Percentiles rank a stretch among this genome's conserved stretches.
These are phyloP conservation scores for Lindbergichthys nudifrons DNA, from an alignment of 2,797 vertebrate genomes.

Conservation along the genomic window DNA sequence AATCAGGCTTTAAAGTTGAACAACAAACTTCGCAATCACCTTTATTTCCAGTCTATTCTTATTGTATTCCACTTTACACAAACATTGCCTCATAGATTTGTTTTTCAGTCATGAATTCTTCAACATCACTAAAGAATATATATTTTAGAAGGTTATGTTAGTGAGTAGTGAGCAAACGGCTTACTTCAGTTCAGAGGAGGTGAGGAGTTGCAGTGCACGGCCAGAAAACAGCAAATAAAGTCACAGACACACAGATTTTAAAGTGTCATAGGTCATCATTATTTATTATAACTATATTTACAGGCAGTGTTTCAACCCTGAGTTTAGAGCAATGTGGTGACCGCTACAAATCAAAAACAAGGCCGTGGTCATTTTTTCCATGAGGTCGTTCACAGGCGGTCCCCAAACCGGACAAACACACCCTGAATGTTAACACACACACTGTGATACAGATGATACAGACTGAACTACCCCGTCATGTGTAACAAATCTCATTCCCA, in stretches of 20 bases:
- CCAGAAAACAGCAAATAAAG: slow-evolving; percentile 38
- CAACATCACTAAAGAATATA: slow-evolving; percentile 6
- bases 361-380: slow-evolving; percentile 53
- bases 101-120: slow-evolving; percentile 18
- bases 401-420: slow-evolving; percentile 35
- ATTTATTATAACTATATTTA: slow-evolving; percentile 35
- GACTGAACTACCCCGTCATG: slow-evolving; percentile 55
- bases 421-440: slow-evolving; percentile 41
- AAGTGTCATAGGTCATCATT: slow-evolving; percentile 21
- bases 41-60: too few relatives aligned
- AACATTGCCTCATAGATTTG: not conserved
- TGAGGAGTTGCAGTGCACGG: not conserved
- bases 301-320: slow-evolving; percentile 22
- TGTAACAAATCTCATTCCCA: slow-evolving; percentile 61
- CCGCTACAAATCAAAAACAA: slow-evolving; percentile 54
- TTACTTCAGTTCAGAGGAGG: slow-evolving; percentile 1
- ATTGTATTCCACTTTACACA: not conserved
- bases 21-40: not conserved
- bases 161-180: not conserved
- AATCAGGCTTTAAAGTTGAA: not conserved
- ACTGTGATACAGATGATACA: slow-evolving; percentile 56
- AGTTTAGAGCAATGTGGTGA: slow-evolving; percentile 40
- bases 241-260: slow-evolving; percentile 13
- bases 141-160: slow-evolving; percentile 5
- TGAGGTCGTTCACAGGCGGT: slow-evolving; percentile 41